Base-by-base conservation (phyloP, 2,888 invertebrate species). In the Idaea straminata region DNA sequence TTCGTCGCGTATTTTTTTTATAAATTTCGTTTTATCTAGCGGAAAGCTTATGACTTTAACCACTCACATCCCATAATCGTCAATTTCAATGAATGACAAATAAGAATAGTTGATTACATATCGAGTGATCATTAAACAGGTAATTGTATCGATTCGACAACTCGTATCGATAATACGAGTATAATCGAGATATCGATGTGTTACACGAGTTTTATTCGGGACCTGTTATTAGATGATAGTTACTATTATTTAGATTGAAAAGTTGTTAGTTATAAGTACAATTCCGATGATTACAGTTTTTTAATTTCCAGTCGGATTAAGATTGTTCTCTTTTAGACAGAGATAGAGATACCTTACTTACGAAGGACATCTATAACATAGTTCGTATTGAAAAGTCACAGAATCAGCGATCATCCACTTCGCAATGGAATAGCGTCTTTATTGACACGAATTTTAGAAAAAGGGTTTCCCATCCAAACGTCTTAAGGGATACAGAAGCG, bases 31-130 rank as follows among this genome's bases (percentile, higher is more conserved):
- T 25, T 25, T 25, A 25, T 25, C 57, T 13, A 7, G 15, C 15
- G 7, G 3, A 57, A 57, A 58, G 15, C 58, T n/a, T 6, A 15
- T 58, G 15, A 35, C 61, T 61, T 74, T 67, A 65, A 0, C 68
- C 68, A 66, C 79, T 81, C 81, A 64, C 4, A 71, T 81, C 84
- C 79, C 57, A 62, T 63, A 59, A 62, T 34, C 60, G 82, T 81
- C 86, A 89, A 91, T 91, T 91, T 86, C 83, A 77, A 83, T 87
- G 89, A 89, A 91, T 91, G 91, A 91, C 87, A 89, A 90, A 91
- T 91, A 88, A 87, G 88, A 91, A 89, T 83, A 74, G 82, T 81
- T 87, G 88, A 91, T 91, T 87, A 83, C 84, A 83, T 83, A 75
- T 77, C 75, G 72, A 72, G 76, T 80, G 81, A 81, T 84, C 87